These are phyloP conservation scores for Abramis brama DNA, from an alignment of 2,113 vertebrate species.

Conservation along the genomic window DNA sequence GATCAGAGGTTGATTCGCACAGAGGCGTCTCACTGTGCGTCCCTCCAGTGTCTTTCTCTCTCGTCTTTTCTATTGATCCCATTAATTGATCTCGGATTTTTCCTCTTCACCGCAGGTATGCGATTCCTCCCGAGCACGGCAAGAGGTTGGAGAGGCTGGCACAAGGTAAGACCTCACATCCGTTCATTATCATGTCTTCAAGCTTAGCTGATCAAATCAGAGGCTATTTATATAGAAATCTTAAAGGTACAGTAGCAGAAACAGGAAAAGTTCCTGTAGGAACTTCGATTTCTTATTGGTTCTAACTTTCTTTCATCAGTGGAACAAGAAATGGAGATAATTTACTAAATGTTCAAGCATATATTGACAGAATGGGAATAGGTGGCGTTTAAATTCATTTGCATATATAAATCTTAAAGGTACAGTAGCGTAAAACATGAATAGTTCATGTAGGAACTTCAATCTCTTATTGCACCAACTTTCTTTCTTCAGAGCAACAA, in stretches of 20 bases:
- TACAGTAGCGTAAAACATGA: no score
- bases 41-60: conserved; percentile 27
- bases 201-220: background rate
- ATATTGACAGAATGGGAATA: no score
- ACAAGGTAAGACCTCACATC: conserved; percentile 80
- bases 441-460: background rate
- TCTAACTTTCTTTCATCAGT: background rate
- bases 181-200: background rate
- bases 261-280: background rate
- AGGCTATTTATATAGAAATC: background rate
- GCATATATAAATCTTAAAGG: no score
- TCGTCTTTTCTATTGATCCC: conserved; percentile 41
- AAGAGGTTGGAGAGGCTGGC: conserved; percentile 94
- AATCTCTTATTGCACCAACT: background rate
- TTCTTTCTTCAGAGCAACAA: background rate
- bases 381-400: no score
- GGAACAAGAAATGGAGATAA: no score
- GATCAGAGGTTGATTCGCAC: background rate
- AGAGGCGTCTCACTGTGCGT: conserved; percentile 7
- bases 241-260: background rate
- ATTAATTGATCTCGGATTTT: conserved; percentile 46
- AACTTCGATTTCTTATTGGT: no score
- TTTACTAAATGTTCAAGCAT: no score
- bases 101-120: conserved; percentile 80
- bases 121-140: conserved; percentile 93